These are phyloP conservation scores for Lasius platythorax DNA, from an alignment of 2,888 invertebrate species.

Conservation along the genomic window DNA sequence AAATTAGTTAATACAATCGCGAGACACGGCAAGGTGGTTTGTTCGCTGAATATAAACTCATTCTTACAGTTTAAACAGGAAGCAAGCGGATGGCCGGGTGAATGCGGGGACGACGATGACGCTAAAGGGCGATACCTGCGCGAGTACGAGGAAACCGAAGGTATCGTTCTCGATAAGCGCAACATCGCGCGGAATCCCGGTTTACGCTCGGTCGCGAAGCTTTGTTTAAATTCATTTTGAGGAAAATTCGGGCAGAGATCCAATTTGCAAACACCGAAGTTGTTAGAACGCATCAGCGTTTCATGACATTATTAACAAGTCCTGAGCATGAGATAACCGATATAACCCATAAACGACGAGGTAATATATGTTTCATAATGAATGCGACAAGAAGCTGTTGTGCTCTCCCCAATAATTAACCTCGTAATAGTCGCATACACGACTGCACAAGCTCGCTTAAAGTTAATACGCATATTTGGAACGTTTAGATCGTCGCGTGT, in stretches of 20 bases:
- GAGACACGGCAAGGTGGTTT: too few species aligned
- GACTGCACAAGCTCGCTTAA: neutral
- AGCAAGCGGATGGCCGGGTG: neutral
- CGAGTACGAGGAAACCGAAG: neutral
- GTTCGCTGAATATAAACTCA: too few species aligned
- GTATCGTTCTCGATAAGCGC: neutral
- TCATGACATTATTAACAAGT: neutral
- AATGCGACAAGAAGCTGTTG: neutral
- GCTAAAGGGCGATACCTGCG: neutral
- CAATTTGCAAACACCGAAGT: neutral
- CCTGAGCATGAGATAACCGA: neutral
- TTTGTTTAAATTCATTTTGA: neutral
- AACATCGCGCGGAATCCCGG: neutral
- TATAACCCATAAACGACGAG: neutral
- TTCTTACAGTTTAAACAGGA: neutral
- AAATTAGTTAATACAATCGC: too few species aligned
- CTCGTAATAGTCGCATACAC: neutral
- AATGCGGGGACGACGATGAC: neutral
- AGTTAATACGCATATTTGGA: neutral
- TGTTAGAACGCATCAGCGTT: neutral
- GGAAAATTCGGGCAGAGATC: neutral
- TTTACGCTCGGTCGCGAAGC: conserved; percentile 1
- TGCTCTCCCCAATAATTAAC: neutral
- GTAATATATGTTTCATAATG: neutral
- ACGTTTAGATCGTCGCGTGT: neutral